Evolutionary conservation across 2,797 vertebrate genomes (phyloP).

Genomic region (Takifugu rubripes): DNA sequence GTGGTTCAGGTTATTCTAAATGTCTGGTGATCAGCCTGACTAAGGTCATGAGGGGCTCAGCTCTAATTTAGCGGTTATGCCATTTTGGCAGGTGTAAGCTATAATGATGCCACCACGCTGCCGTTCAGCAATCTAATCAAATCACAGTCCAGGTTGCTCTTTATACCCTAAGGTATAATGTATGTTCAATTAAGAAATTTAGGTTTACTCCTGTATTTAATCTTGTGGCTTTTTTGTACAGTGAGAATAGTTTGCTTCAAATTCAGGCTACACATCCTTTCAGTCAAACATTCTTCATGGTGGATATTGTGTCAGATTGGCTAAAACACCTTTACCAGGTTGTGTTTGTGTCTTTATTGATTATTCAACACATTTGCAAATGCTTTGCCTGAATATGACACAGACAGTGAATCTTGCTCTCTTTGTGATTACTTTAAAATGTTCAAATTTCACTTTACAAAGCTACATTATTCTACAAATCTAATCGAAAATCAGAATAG

Average conservation of each 20-base stretch:
- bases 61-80: constrained; percentile 4
- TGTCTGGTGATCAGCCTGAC: constrained; percentile 6
- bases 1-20: constrained; percentile 14
- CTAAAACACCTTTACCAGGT: too few species aligned
- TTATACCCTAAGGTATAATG: constrained; percentile 1
- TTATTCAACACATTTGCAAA: too few species aligned
- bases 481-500: too few species aligned
- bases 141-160: constrained; percentile 2
- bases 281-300: neutral
- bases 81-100: constrained; percentile 17
- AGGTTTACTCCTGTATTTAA: constrained; percentile 2
- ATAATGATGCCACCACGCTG: constrained; percentile 5
- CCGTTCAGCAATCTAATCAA: constrained; percentile 5
- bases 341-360: too few species aligned
- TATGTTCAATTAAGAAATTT: constrained; percentile 9
- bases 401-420: too few species aligned
- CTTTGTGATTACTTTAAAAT: too few species aligned
- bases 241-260: neutral
- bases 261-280: constrained; percentile 7
- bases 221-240: neutral
- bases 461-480: too few species aligned
- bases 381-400: too few species aligned
- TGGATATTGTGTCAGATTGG: neutral
- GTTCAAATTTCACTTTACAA: too few species aligned
- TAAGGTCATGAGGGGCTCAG: constrained; percentile 11